Conservation (phyloP, 2,797 vertebrate species). For the Podarcis lilfordi region DNA sequence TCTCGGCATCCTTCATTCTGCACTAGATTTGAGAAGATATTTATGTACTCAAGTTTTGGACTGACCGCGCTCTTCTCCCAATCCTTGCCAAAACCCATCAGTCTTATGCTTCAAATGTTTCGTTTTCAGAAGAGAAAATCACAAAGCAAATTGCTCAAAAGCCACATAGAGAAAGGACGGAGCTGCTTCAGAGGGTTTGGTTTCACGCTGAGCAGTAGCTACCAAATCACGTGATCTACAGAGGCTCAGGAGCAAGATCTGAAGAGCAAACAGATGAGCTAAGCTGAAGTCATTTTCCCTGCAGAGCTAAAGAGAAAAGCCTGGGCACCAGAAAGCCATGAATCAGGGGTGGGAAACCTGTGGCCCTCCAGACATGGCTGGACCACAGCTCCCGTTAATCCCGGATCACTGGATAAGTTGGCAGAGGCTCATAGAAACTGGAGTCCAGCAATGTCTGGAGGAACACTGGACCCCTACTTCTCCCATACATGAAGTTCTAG, state of each 20-base stretch:
- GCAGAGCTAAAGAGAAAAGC: not conserved
- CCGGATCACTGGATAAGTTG: too few relatives aligned
- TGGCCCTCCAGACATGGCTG: too few relatives aligned
- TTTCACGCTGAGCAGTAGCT: not conserved
- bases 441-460: too few relatives aligned
- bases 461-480: too few relatives aligned
- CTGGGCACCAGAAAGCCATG: not conserved
- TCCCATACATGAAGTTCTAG: too few relatives aligned
- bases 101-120: not conserved
- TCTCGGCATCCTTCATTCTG: not conserved
- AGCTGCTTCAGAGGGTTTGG: rapidly evolving
- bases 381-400: too few relatives aligned
- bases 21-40: rapidly evolving
- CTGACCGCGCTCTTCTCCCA: not conserved
- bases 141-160: not conserved
- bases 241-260: not conserved
- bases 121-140: not conserved
- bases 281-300: not conserved
- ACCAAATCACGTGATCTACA: not conserved
- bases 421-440: too few relatives aligned
- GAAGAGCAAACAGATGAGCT: not conserved
- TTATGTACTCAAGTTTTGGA: not conserved
- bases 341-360: too few relatives aligned
- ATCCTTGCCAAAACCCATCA: not conserved
- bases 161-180: too few relatives aligned